Percentiles rank a stretch among this genome's conserved stretches.
phyloP scores from a whole-genome alignment of 2,113 vertebrate genomes.

The Grammomys surdaster region DNA sequence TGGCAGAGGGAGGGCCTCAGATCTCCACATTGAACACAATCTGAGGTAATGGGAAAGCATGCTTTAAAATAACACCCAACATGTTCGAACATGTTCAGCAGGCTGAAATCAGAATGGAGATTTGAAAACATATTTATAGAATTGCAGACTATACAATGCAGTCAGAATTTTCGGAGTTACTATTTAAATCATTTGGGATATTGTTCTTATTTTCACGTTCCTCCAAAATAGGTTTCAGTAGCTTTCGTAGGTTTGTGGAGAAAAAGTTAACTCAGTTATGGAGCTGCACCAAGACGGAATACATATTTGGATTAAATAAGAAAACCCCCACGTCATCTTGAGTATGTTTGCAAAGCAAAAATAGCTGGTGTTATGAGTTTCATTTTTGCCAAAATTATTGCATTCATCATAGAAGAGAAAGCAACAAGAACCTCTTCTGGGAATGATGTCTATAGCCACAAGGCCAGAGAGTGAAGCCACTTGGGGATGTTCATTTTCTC shows the following conservation, averaged over 20 bases:
- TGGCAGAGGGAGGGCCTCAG: not conserved
- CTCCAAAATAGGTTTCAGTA: slow-evolving; percentile 61
- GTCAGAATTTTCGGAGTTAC: not conserved
- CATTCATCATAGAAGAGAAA: slow-evolving; percentile 52
- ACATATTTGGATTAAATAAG: slow-evolving; percentile 67
- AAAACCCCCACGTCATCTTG: slow-evolving; percentile 66
- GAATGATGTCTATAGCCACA: not conserved
- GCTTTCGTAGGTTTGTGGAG: slow-evolving; percentile 36
- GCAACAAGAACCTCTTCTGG: not conserved
- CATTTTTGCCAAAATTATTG: slow-evolving; percentile 59
- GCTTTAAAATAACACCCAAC: slow-evolving; percentile 39
- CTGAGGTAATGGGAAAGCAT: not conserved
- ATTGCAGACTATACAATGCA: not conserved
- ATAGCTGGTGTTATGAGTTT: slow-evolving; percentile 63
- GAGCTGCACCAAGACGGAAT: slow-evolving; percentile 66
- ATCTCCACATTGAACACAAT: slow-evolving; percentile 40
- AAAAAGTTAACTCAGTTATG: slow-evolving; percentile 64
- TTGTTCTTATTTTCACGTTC: slow-evolving; percentile 50
- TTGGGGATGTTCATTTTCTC: not conserved
- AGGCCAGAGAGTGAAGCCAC: not conserved
- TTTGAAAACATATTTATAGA: slow-evolving; percentile 31
- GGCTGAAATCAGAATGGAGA: not conserved
- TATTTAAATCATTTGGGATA: slow-evolving; percentile 46
- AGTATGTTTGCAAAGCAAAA: slow-evolving; percentile 66
- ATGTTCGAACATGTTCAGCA: not conserved